Percentiles rank a stretch among this genome's conserved stretches.
These are phyloP conservation scores for Acanthacorydalis orientalis DNA, from an alignment of 2,888 invertebrate genomes.

Conservation along the genomic window DNA sequence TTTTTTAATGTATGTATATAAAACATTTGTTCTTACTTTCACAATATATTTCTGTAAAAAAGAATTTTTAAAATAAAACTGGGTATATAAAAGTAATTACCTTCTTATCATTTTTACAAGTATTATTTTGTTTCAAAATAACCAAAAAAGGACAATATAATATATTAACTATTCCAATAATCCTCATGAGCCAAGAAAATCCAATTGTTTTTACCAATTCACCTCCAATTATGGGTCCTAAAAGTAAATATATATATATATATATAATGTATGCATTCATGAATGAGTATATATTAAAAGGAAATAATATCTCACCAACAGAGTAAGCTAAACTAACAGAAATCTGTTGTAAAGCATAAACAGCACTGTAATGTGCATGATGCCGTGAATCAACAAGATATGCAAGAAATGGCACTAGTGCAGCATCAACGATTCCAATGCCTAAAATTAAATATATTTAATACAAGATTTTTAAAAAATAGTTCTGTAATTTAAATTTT, in stretches of 20 bases:
- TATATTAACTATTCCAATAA: constrained; percentile 51
- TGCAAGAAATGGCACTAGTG: constrained; percentile 61
- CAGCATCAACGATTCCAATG: constrained; percentile 65
- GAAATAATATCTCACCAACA: constrained; percentile 32
- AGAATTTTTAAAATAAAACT: background rate
- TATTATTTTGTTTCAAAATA: constrained; percentile 17
- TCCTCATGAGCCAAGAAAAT: constrained; percentile 57
- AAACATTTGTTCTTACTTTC: no score
- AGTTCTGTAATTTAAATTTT: no score
- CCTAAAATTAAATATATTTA: constrained; percentile 26
- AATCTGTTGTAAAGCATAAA: constrained; percentile 72
- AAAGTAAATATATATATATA: constrained; percentile 8
- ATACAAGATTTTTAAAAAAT: no score
- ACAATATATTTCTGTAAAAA: background rate
- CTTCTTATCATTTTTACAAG: background rate
- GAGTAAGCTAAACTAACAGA: constrained; percentile 69
- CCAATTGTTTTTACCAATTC: constrained; percentile 51
- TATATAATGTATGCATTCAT: background rate
- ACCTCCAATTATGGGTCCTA: constrained; percentile 61
- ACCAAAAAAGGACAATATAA: constrained; percentile 49
- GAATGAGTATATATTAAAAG: background rate
- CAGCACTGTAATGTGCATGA: constrained; percentile 51
- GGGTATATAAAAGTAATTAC: background rate
- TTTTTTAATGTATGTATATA: no score
- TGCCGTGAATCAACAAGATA: constrained; percentile 45